Conservation (phyloP, 2,888 invertebrate genomes). For the Cheilosia vulpina region DNA sequence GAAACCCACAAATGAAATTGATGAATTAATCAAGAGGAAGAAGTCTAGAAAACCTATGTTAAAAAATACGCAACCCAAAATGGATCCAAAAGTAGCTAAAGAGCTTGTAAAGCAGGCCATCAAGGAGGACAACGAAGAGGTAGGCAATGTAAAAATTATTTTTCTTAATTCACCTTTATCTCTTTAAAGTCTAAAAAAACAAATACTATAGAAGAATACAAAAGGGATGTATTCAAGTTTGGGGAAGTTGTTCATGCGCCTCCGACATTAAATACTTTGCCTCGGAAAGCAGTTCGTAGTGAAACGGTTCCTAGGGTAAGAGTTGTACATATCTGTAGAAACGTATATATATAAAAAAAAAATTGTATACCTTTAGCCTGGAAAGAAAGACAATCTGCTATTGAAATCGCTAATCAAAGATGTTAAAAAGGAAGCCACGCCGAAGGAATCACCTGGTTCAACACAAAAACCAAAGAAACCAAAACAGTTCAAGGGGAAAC, state of each 20-base stretch:
- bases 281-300: slow-evolving; percentile 84
- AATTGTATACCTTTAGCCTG: slow-evolving; percentile 85
- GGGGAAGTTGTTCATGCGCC: slow-evolving; percentile 91
- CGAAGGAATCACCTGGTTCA: not conserved
- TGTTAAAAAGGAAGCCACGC: slow-evolving; percentile 1
- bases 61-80: slow-evolving; percentile 56
- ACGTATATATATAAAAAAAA: not conserved
- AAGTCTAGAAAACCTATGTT: slow-evolving; percentile 47
- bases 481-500: slow-evolving; percentile 79
- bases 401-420: slow-evolving; percentile 85
- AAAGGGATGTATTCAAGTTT: slow-evolving; percentile 88
- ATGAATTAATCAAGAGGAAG: slow-evolving; percentile 84
- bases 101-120: slow-evolving; percentile 81
- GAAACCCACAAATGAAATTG: slow-evolving; percentile 85
- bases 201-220: slow-evolving; percentile 83
- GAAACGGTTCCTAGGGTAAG: slow-evolving; percentile 83
- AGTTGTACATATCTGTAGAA: slow-evolving; percentile 4
- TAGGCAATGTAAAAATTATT: slow-evolving; percentile 30
- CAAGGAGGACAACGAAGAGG: slow-evolving; percentile 79
- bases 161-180: not conserved
- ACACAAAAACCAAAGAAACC: slow-evolving; percentile 26
- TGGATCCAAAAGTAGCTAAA: slow-evolving; percentile 79
- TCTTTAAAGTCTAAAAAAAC: slow-evolving; percentile 76
- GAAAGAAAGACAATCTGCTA: slow-evolving; percentile 86
- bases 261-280: slow-evolving; percentile 86